These are phyloP conservation scores for Acrocephalus kingi DNA, from an alignment of 2,113 vertebrate species.

Conservation along the genomic window DNA sequence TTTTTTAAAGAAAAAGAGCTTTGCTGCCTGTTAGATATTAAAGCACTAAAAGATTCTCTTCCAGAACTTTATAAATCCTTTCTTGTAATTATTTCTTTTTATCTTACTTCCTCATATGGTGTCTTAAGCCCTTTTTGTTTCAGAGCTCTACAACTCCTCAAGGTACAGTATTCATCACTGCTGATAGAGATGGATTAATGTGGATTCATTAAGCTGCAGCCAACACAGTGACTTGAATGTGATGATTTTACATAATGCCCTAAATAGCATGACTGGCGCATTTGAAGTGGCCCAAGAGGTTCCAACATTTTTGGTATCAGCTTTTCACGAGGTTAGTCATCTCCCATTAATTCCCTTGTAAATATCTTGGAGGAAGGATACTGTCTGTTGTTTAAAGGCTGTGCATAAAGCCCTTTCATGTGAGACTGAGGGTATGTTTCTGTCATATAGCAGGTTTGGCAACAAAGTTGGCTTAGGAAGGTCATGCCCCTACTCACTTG, in stretches of 20 bases:
- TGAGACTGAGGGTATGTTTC: not conserved
- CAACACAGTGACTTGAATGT: slow-evolving; percentile 1
- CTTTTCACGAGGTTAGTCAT: slow-evolving; percentile 28
- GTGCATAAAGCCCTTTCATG: not conserved
- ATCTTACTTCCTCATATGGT: not conserved
- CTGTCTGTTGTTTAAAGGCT: not conserved
- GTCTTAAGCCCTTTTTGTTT: slow-evolving; percentile 38
- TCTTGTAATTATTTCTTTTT: slow-evolving; percentile 41
- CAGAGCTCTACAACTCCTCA: not conserved
- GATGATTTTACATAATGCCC: slow-evolving; percentile 1
- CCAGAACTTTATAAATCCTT: slow-evolving; percentile 29
- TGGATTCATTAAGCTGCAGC: slow-evolving; percentile 46
- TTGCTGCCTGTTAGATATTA: slow-evolving; percentile 3
- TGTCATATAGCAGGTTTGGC: not conserved
- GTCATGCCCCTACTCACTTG: not conserved
- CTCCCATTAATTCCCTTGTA: slow-evolving; percentile 34
- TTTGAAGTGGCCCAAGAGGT: slow-evolving; percentile 42
- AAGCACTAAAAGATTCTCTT: not conserved
- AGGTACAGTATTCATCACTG: slow-evolving; percentile 20
- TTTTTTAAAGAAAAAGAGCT: not conserved
- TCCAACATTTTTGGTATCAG: not conserved
- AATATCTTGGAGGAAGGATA: not conserved
- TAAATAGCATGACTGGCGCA: not conserved
- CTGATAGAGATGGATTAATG: slow-evolving; percentile 31
- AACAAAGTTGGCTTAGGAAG: not conserved